These are phyloP conservation scores for Tineola bisselliella DNA, from an alignment of 2,888 invertebrate species.

Conservation along the genomic window DNA sequence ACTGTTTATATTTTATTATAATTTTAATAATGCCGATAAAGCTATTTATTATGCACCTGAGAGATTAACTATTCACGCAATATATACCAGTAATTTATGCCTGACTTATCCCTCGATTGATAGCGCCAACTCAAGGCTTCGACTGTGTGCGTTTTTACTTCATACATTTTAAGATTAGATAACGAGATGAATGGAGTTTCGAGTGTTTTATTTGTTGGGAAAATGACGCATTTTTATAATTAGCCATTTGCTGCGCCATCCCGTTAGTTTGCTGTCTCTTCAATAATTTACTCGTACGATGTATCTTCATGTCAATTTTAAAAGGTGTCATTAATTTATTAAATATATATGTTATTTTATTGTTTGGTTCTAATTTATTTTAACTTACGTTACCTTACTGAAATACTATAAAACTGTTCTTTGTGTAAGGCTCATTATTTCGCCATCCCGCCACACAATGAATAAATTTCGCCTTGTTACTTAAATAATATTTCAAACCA, in stretches of 20 bases:
- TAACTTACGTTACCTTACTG: background rate
- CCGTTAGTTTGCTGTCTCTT: background rate
- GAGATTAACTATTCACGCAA: constrained; percentile 14
- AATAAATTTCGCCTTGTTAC: background rate
- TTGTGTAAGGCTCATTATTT: background rate
- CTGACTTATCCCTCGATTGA: constrained; percentile 20
- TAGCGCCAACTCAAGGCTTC: constrained; percentile 11
- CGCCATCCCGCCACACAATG: background rate
- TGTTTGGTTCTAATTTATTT: no score
- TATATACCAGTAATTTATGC: constrained; percentile 14
- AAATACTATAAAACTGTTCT: background rate
- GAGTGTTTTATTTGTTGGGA: constrained; percentile 35
- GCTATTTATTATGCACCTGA: constrained; percentile 25
- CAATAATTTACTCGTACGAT: background rate
- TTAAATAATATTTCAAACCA: constrained; percentile 29
- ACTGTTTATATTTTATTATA: no score
- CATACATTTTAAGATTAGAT: constrained; percentile 13
- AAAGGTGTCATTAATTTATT: background rate
- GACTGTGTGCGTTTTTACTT: constrained; percentile 12
- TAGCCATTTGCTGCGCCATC: constrained; percentile 17
- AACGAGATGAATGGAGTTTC: constrained; percentile 20
- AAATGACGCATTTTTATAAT: constrained; percentile 29
- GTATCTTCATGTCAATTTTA: background rate
- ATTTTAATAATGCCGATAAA: constrained; percentile 37
- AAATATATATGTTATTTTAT: background rate